A percentile compares a stretch with the other conserved stretches of the same genome.
These are phyloP conservation scores for Lethrus apterus DNA, from an alignment of 1,140 invertebrate genomes.

Conservation along the genomic window DNA sequence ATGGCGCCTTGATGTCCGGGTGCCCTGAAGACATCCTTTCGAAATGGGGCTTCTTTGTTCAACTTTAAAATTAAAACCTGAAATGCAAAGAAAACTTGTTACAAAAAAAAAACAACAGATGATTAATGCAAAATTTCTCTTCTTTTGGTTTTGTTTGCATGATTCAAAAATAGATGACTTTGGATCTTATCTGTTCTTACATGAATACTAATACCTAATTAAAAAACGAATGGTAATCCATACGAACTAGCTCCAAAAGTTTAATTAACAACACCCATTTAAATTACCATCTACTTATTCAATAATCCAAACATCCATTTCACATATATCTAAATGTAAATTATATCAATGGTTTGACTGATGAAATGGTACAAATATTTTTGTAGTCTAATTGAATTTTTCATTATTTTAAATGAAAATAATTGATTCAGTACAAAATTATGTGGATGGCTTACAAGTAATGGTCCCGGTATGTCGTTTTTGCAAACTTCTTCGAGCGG, in stretches of 20 bases:
- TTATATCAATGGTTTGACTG: too few relatives aligned
- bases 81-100: slow-evolving; percentile 22
- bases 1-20: slow-evolving; percentile 92
- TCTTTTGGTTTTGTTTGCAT: background rate
- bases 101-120: background rate
- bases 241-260: too few relatives aligned
- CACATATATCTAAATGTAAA: too few relatives aligned
- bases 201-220: slow-evolving; percentile 8
- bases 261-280: too few relatives aligned
- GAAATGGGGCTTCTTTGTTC: slow-evolving; percentile 87
- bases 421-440: background rate
- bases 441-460: slow-evolving; percentile 59
- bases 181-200: background rate
- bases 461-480: slow-evolving; percentile 84
- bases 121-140: background rate
- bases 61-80: slow-evolving; percentile 86
- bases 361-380: too few relatives aligned
- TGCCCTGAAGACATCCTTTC: slow-evolving; percentile 90
- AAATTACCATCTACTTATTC: too few relatives aligned
- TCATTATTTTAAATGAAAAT: too few relatives aligned
- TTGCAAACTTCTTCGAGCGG: slow-evolving; percentile 86
- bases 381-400: too few relatives aligned
- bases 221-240: background rate
- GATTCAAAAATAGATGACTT: background rate
- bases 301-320: too few relatives aligned